These are phyloP conservation scores for Eulemur rufifrons DNA, from an alignment of 2,113 vertebrate species.

Conservation along the genomic window DNA sequence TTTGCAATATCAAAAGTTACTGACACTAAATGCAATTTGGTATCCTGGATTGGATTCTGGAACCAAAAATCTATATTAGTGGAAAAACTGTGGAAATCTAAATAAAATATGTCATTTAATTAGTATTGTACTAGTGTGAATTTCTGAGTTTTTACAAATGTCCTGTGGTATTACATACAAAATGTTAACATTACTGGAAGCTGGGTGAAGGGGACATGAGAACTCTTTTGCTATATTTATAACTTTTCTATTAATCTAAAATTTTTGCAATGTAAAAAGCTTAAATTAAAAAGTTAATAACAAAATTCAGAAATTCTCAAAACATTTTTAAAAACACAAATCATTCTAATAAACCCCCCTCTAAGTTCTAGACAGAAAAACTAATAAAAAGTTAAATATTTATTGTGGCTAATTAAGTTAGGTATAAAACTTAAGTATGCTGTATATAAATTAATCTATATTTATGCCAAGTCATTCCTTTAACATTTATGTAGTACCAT, in stretches of 20 bases:
- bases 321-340: not conserved
- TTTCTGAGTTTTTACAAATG: slow-evolving; percentile 21
- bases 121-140: not conserved
- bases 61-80: not conserved
- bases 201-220: not conserved
- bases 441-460: not conserved
- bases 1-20: slow-evolving; percentile 18
- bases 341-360: not conserved
- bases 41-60: slow-evolving; percentile 14
- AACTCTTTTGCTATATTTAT: not conserved
- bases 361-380: not conserved
- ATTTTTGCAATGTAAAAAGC: slow-evolving; percentile 10
- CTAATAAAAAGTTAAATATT: not conserved
- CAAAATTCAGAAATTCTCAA: slow-evolving; percentile 41
- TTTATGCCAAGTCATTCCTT: not conserved
- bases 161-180: not conserved
- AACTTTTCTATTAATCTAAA: not conserved
- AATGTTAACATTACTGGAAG: not conserved
- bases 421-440: not conserved
- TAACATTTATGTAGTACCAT: not conserved
- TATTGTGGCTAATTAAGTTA: not conserved
- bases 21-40: slow-evolving; percentile 13
- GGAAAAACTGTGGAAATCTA: not conserved
- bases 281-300: not conserved
- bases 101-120: not conserved